Evolutionary conservation across 2,113 vertebrate genomes (phyloP), one percentile per base, ranked within the genome.

Genomic region (Brachypteracias leptosomus): DNA sequence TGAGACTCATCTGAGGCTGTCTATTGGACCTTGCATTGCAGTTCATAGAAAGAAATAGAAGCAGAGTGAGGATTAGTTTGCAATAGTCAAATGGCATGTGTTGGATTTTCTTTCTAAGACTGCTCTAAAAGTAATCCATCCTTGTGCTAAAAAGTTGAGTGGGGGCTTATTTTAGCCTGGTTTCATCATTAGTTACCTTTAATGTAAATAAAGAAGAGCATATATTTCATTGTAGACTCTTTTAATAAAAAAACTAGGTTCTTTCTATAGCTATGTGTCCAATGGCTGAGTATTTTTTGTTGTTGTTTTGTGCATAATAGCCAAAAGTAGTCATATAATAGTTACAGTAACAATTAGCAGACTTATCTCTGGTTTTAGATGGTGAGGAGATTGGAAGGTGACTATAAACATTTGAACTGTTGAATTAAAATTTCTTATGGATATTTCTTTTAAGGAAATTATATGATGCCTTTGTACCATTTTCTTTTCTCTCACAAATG

Each of bases 1-100:
- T 89, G 88, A 97, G 98, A 98, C 80, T 49, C 95, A 92, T 98
- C 89, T 90, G 76, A 96, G 33, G 61, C 97, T 97, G 94, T 94
- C 94, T 96, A 4, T 96, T 96, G 97, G 95, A 80, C 96, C 93
- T 96, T 90, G 94, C 89, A 97, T 94, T 88, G 77, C 63, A 57
- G 63, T 96, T 98, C 96, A 91, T 94, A 95, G 96, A 97, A 98
- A 96, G 86, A 89, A 96, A 95, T 85, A 90, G 89, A 93, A 97
- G 59, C 79, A 88, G 82, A 89, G 66, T 78, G 91, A 93, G 96
- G 96, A 98, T 98, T 98, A 98, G 98, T 96, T 98, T 97, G 97
- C 98, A 98, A 97, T 97, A 98, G 98, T 98, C 98, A 98, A 93
- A 96, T 96, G 95, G 91, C 95, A 94, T 95, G 88, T 82, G 89